Percentiles rank a stretch among this genome's conserved stretches.
These are phyloP conservation scores for Macrostomum lignano DNA, from an alignment of 1,140 invertebrate genomes.

Conservation along the genomic window DNA sequence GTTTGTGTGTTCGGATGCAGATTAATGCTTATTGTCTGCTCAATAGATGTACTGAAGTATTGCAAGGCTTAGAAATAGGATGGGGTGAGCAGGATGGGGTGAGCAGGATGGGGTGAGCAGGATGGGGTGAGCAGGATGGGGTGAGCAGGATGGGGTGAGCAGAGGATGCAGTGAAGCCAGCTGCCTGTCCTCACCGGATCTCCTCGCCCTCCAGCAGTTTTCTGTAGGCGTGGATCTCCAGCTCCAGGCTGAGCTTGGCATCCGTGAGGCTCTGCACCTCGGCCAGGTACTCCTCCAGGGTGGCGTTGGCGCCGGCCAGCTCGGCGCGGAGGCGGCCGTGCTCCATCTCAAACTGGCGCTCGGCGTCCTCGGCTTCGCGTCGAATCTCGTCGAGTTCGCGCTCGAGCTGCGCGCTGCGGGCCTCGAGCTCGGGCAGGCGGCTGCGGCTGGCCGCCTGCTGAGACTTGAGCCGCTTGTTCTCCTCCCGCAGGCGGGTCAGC, in stretches of 20 bases:
- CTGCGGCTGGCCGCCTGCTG: neutral
- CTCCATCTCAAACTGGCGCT: constrained; percentile 2
- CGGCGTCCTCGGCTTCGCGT: neutral
- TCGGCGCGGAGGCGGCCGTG: neutral
- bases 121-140: no score
- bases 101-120: no score
- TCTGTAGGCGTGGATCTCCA: constrained; percentile 4
- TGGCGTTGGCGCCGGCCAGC: neutral
- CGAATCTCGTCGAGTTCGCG: neutral
- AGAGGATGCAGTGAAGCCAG: no score
- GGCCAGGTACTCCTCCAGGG: neutral
- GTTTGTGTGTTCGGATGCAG: no score
- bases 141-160: no score
- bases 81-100: no score
- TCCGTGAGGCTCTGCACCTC: constrained; percentile 1
- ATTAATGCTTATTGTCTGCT: no score
- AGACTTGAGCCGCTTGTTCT: constrained; percentile 1
- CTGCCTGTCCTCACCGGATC: no score
- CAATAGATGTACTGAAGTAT: no score
- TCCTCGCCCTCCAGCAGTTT: constrained; percentile 5
- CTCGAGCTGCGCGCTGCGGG: neutral
- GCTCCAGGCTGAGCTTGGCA: neutral
- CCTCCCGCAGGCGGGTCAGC: neutral
- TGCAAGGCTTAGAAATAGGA: no score
- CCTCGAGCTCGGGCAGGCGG: neutral